Conservation (phyloP, 2,888 invertebrate species). For the Stomorhina lunata region DNA sequence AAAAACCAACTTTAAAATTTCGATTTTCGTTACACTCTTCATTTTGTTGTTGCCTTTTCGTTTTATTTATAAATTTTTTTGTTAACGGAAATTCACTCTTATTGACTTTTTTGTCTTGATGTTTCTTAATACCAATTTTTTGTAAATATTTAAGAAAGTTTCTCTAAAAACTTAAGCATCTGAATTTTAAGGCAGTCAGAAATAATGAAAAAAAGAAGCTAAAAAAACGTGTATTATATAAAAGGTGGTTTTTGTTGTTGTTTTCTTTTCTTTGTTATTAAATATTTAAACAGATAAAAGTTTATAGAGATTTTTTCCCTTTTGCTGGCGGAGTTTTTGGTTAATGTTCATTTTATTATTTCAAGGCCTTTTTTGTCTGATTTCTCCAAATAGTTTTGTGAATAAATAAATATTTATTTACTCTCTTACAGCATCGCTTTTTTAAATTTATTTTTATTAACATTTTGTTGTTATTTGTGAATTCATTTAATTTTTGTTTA, state of each 20-base stretch:
- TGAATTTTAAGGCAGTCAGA: background rate
- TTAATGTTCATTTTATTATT: conserved; percentile 33
- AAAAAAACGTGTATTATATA: conserved; percentile 41
- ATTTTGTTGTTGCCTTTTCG: conserved; percentile 19
- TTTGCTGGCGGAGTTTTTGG: background rate
- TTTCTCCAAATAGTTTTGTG: conserved; percentile 62
- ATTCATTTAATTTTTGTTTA: background rate
- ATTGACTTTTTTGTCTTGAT: conserved; percentile 46
- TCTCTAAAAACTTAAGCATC: conserved; percentile 55
- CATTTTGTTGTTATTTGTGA: background rate
- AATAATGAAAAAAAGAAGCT: background rate
- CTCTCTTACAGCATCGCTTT: conserved; percentile 57
- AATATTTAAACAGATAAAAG: conserved; percentile 41
- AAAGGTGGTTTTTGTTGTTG: background rate
- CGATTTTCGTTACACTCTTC: conserved; percentile 19
- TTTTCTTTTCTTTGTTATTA: conserved; percentile 18
- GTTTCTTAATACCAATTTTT: conserved; percentile 1
- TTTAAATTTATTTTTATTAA: background rate
- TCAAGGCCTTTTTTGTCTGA: conserved; percentile 62
- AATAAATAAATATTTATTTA: conserved; percentile 29
- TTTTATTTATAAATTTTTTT: conserved; percentile 21
- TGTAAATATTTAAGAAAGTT: conserved; percentile 55
- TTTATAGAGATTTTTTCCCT: background rate
- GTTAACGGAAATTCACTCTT: conserved; percentile 63
- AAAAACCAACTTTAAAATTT: conserved; percentile 42